These are phyloP conservation scores for Leptothorax acervorum DNA, from an alignment of 2,888 invertebrate species.

Conservation along the genomic window DNA sequence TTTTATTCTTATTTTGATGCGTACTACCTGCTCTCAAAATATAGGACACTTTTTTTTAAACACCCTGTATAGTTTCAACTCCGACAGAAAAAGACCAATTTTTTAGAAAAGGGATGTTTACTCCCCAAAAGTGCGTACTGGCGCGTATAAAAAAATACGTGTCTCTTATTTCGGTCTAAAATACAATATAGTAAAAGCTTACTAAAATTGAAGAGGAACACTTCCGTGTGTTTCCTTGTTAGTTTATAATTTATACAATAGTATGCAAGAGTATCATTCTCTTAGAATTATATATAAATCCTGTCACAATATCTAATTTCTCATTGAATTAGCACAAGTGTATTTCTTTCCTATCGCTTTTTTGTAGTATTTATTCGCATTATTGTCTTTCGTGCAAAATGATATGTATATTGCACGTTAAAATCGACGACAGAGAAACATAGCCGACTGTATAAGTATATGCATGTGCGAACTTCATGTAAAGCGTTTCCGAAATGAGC, in stretches of 20 bases:
- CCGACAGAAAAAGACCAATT: not conserved
- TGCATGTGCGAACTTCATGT: not conserved
- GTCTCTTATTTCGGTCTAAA: not conserved
- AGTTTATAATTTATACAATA: not conserved
- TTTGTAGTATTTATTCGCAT: not conserved
- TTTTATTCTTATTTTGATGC: no score
- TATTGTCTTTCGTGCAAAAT: not conserved
- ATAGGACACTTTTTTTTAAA: no score
- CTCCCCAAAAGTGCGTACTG: not conserved
- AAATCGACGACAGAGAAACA: not conserved
- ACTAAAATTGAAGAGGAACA: not conserved
- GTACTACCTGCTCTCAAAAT: no score
- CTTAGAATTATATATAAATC: not conserved
- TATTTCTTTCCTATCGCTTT: not conserved
- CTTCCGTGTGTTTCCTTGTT: not conserved
- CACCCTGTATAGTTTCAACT: not conserved
- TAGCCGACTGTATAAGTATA: not conserved
- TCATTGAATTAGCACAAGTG: not conserved
- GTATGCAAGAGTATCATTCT: not conserved
- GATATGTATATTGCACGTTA: not conserved
- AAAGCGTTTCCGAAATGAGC: constrained; percentile 11
- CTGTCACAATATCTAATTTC: not conserved
- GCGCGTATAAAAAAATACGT: not conserved
- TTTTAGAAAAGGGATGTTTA: not conserved
- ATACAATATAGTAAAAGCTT: not conserved